Evolutionary conservation across 1,140 invertebrate genomes (phyloP).

Genomic region (Lepidotrigona ventralis): DNA sequence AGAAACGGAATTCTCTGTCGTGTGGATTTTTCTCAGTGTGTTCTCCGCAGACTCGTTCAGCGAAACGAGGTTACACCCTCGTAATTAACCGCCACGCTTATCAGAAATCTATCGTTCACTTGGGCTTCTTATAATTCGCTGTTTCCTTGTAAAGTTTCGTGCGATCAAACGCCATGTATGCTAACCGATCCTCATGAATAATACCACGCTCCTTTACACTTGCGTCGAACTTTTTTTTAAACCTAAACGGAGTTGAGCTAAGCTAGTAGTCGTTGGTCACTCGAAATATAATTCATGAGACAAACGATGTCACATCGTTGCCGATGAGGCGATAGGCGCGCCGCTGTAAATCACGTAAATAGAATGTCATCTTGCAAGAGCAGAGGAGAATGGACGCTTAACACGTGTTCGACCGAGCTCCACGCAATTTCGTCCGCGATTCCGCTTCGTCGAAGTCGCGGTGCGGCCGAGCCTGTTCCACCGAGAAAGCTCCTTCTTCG

Average conservation of each 20-base stretch:
- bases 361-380: background rate
- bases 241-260: too few species aligned
- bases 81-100: background rate
- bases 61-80: background rate
- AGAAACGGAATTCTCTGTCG: background rate
- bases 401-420: background rate
- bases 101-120: background rate
- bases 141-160: background rate
- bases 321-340: background rate
- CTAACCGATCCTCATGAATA: background rate
- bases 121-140: background rate
- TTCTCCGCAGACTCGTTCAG: background rate
- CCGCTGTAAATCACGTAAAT: background rate
- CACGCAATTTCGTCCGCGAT: background rate
- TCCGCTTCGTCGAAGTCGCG: background rate
- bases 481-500: background rate
- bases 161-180: too few species aligned
- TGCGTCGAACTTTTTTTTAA: background rate
- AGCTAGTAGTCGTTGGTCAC: background rate
- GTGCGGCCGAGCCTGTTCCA: background rate
- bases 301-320: background rate
- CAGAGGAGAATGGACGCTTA: background rate
- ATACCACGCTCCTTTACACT: background rate
- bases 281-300: conserved; percentile 18
- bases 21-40: background rate